Base-by-base conservation (phyloP, 1,140 invertebrate species). In the Cephus cinctus region DNA sequence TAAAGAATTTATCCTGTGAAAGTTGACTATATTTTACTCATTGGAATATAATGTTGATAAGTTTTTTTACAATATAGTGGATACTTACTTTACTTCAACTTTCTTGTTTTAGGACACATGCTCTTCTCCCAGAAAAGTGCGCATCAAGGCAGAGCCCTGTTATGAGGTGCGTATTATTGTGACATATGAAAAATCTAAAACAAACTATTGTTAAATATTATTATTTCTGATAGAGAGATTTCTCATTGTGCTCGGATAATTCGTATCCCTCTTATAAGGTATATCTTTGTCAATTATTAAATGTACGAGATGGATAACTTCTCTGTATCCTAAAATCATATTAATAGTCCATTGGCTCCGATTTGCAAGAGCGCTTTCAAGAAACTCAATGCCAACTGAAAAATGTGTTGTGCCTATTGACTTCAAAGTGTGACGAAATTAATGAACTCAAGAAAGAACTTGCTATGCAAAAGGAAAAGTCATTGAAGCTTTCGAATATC, bases 61-160 rank as follows among this genome's bases (percentile, higher is more conserved):
- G n/a, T 27, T 27, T 25, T 42, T 25, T 16, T 27, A 0, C 11
- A 15, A 14, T 43, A 42, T 38, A 50, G 38, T 48, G 19, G 51
- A 12, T 5, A 43, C 14, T 16, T 27, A 36, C 40, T 44, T 25
- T 6, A 22, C n/a, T 23, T 12, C 42, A 32, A 40, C 4, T 21
- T 47, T 31, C 9, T 41, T 14, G 32, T 56, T 58, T 47, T 23
- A 58, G 56, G 53, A 52, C 18, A n/a, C 25, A 42, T 23, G 2
- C 15, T 3, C 19, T 36, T 23, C 41, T 8, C 6, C 45, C 16
- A 47, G 38, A 42, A 52, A 41, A 47, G 52, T 54, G 11, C 47
- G 36, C 40, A 55, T 57, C 4, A 46, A 35, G 27, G 8, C 9
- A 15, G 54, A 54, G 18, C 14, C 34, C 14, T 20, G 15, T 40